phyloP scores from a whole-genome alignment of 2,888 invertebrate genomes.

The Drosophila koepferae region DNA sequence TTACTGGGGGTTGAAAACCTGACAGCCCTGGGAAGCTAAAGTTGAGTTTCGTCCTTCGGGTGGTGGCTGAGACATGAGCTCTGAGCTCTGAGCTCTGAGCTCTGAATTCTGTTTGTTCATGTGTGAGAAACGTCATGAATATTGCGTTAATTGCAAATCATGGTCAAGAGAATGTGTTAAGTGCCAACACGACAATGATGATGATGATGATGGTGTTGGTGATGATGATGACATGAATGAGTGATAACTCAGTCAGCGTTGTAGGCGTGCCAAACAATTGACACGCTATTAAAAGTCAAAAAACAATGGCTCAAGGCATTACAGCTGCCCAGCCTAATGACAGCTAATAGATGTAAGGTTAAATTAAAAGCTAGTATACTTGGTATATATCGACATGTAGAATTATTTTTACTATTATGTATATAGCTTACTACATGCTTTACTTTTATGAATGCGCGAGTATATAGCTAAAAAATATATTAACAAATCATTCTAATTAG shows the following conservation, averaged over 20 bases:
- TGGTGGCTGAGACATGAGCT: conserved; percentile 39
- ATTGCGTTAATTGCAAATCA: conserved; percentile 84
- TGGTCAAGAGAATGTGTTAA: conserved; percentile 80
- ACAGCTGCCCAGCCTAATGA: conserved; percentile 7
- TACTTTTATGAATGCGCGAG: too few species aligned
- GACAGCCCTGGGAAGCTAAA: conserved; percentile 51
- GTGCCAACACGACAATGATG: conserved; percentile 64
- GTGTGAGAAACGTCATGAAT: conserved; percentile 85
- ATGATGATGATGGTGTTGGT: conserved; percentile 4
- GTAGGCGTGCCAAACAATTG: conserved; percentile 71
- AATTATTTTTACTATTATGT: too few species aligned
- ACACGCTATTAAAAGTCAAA: conserved; percentile 71
- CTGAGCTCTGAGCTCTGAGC: not conserved
- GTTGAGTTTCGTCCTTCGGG: conserved; percentile 22
- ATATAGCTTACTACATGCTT: too few species aligned
- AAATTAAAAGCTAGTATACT: not conserved
- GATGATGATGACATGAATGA: conserved; percentile 66
- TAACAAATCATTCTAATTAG: too few species aligned
- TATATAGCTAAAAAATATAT: too few species aligned
- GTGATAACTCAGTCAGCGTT: conserved; percentile 57
- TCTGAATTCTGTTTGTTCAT: conserved; percentile 69
- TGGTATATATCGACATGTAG: too few species aligned
- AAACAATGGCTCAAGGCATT: conserved; percentile 48
- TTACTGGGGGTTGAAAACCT: conserved; percentile 50
- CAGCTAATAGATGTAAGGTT: conserved; percentile 21